These are phyloP conservation scores for Melanotaenia boesemani DNA, from an alignment of 2,797 vertebrate genomes.

Conservation along the genomic window DNA sequence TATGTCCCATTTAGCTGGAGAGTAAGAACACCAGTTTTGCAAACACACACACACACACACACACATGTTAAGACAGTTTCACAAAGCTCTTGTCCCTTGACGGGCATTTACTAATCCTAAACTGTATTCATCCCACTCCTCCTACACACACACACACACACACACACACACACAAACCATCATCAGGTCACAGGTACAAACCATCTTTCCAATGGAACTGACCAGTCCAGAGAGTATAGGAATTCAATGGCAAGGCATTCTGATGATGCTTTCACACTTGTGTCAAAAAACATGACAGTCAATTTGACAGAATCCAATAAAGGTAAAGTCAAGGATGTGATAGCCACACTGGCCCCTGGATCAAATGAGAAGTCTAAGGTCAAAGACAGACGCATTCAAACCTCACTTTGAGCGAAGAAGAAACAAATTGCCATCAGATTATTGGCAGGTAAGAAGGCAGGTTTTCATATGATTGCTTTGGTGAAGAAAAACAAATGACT, in stretches of 20 bases:
- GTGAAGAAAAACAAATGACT: conserved; percentile 33
- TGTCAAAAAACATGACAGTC: conserved; percentile 63
- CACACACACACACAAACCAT: conserved; percentile 23
- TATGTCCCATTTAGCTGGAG: conserved; percentile 12
- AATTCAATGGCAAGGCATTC: conserved; percentile 64
- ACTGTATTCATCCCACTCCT: conserved; percentile 7
- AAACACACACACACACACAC: neutral
- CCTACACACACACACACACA: neutral
- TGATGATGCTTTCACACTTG: conserved; percentile 47
- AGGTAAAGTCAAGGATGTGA: conserved; percentile 61
- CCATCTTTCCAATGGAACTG: conserved; percentile 60
- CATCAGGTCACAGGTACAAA: conserved; percentile 59
- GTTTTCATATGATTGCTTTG: conserved; percentile 37
- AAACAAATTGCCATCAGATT: conserved; percentile 57
- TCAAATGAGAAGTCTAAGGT: conserved; percentile 63
- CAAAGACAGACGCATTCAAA: conserved; percentile 50
- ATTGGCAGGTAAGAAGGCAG: conserved; percentile 51
- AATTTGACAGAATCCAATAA: conserved; percentile 71
- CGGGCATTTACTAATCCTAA: conserved; percentile 15
- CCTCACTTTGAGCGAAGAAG: conserved; percentile 26
- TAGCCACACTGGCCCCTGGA: conserved; percentile 40
- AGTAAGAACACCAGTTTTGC: neutral
- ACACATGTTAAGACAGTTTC: conserved; percentile 11
- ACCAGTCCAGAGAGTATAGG: conserved; percentile 54
- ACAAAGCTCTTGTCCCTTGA: neutral